phyloP scores from a whole-genome alignment of 2,888 invertebrate genomes.

The Diarsia dahlii region DNA sequence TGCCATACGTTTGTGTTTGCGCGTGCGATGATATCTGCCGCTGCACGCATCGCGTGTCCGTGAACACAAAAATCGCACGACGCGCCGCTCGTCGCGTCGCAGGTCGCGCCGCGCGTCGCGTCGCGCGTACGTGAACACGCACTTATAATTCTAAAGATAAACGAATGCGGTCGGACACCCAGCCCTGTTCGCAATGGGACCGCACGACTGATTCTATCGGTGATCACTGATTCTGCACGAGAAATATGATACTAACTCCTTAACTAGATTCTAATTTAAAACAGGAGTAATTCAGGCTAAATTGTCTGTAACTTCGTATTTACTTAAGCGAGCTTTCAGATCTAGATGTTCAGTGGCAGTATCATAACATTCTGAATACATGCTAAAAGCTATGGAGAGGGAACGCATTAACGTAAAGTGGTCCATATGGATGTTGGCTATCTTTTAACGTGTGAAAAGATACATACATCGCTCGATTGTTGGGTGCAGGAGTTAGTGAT shows the following conservation, averaged over 20 bases:
- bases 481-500: conserved; percentile 39
- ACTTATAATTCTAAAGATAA: conserved; percentile 71
- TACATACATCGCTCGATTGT: conserved; percentile 50
- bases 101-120: no score
- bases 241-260: conserved; percentile 38
- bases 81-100: no score
- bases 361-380: conserved; percentile 59
- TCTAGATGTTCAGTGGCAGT: conserved; percentile 43
- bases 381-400: conserved; percentile 57
- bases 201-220: conserved; percentile 53
- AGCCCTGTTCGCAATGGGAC: conserved; percentile 57
- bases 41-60: no score
- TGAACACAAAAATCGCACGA: no score
- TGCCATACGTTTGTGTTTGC: no score
- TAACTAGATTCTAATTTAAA: conserved; percentile 25
- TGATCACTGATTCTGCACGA: conserved; percentile 39
- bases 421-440: conserved; percentile 59
- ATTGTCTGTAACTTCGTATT: conserved; percentile 26
- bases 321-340: conserved; percentile 42
- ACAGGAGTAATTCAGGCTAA: conserved; percentile 21
- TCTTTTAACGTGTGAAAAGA: conserved; percentile 59
- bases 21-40: no score
- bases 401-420: conserved; percentile 61
- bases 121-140: no score
- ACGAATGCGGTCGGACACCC: conserved; percentile 62